phyloP scores from a whole-genome alignment of 1,140 invertebrate species.

The Hyles euphorbiae region DNA sequence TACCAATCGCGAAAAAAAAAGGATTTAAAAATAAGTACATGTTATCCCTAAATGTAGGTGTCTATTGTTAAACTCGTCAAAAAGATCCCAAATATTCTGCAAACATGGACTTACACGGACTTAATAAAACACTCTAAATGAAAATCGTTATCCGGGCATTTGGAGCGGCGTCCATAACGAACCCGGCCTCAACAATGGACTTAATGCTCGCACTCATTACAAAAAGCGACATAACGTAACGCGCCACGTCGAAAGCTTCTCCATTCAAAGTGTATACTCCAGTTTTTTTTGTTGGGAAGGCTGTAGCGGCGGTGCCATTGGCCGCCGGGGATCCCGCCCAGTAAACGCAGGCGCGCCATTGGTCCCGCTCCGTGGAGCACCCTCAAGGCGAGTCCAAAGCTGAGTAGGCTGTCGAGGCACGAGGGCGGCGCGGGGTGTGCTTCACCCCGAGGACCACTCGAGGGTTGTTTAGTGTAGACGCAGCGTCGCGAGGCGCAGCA shows the following conservation, averaged over 20 bases:
- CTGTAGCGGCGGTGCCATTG: constrained; percentile 43
- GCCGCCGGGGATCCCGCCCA: constrained; percentile 46
- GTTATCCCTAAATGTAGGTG: not conserved
- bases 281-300: constrained; percentile 69
- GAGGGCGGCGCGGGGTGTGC: constrained; percentile 70
- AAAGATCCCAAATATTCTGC: constrained; percentile 27
- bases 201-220: constrained; percentile 73
- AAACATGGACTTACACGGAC: constrained; percentile 60
- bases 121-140: constrained; percentile 73
- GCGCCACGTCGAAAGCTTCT: constrained; percentile 68
- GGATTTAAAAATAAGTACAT: constrained; percentile 4
- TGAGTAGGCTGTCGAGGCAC: constrained; percentile 71
- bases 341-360: constrained; percentile 34
- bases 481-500: constrained; percentile 64
- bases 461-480: constrained; percentile 72
- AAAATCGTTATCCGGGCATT: constrained; percentile 72
- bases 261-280: constrained; percentile 72
- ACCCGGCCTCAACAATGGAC: constrained; percentile 70
- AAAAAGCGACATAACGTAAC: constrained; percentile 73
- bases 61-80: constrained; percentile 5
- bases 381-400: constrained; percentile 52
- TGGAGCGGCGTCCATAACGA: constrained; percentile 69
- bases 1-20: not conserved
- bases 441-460: constrained; percentile 73
- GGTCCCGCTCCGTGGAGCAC: constrained; percentile 58